Conservation (phyloP, 2,797 vertebrate genomes). For the Spatula clypeata region DNA sequence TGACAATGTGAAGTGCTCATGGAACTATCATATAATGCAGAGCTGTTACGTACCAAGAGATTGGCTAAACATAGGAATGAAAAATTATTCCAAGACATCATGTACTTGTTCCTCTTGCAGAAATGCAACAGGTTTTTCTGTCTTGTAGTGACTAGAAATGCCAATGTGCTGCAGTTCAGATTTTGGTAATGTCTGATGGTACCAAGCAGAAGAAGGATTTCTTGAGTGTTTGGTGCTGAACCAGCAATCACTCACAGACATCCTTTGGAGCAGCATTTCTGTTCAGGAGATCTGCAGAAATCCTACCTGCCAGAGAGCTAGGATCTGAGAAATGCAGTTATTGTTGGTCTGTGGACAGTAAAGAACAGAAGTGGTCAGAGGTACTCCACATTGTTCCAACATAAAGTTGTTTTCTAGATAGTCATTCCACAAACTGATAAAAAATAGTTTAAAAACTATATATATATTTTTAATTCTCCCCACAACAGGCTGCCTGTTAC, state of each 20-base stretch:
- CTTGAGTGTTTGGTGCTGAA: neutral
- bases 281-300: neutral
- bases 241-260: fast-evolving
- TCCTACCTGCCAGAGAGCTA: neutral
- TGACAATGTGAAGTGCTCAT: neutral
- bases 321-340: neutral
- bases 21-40: slow-evolving; percentile 23
- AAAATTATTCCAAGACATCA: neutral
- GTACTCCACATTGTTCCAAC: neutral
- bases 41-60: neutral
- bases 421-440: slow-evolving; percentile 28
- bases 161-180: neutral
- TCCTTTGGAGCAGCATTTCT: neutral
- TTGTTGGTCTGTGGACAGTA: neutral
- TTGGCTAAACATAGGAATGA: neutral
- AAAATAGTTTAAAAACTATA: slow-evolving; percentile 19
- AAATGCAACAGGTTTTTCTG: neutral
- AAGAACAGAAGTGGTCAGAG: neutral
- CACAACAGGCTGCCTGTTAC: slow-evolving; percentile 25
- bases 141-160: neutral
- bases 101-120: neutral
- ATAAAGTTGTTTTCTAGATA: neutral
- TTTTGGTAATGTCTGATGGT: neutral
- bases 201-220: neutral
- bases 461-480: neutral